Evolutionary conservation across 2,113 vertebrate species (phyloP).

Genomic region (Orycteropus afer): DNA sequence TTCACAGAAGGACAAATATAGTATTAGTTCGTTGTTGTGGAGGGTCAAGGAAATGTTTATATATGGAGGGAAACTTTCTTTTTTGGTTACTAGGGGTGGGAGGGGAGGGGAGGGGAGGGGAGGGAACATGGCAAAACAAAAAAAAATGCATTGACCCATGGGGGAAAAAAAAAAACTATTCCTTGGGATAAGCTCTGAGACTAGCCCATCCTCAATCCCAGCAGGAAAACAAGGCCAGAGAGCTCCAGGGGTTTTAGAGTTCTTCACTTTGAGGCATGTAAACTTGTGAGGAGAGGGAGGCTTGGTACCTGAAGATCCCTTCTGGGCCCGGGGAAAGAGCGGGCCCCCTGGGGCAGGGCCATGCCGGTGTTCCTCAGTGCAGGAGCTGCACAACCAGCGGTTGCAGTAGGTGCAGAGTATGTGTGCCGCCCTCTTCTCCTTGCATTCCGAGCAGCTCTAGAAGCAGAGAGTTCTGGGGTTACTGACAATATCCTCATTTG

Average conservation of each 20-base stretch:
- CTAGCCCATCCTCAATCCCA: background rate
- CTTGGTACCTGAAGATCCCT: conserved; percentile 85
- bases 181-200: conserved; percentile 7
- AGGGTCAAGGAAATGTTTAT: too few species aligned
- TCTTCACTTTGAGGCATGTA: background rate
- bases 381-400: conserved; percentile 88
- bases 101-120: too few species aligned
- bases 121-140: too few species aligned
- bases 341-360: conserved; percentile 71
- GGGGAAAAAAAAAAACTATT: too few species aligned
- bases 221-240: background rate
- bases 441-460: conserved; percentile 87
- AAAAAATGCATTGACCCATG: too few species aligned
- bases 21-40: too few species aligned
- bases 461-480: conserved; percentile 63
- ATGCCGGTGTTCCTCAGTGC: conserved; percentile 87
- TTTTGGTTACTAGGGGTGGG: too few species aligned
- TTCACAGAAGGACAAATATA: too few species aligned
- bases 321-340: conserved; percentile 80
- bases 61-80: too few species aligned
- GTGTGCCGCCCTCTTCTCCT: conserved; percentile 88
- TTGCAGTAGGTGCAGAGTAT: conserved; percentile 89
- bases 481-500: background rate
- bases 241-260: background rate
- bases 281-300: background rate